Evolutionary conservation across 2,113 vertebrate genomes (phyloP), one percentile per base, ranked within the genome.

Genomic region (Chaetops frenatus): DNA sequence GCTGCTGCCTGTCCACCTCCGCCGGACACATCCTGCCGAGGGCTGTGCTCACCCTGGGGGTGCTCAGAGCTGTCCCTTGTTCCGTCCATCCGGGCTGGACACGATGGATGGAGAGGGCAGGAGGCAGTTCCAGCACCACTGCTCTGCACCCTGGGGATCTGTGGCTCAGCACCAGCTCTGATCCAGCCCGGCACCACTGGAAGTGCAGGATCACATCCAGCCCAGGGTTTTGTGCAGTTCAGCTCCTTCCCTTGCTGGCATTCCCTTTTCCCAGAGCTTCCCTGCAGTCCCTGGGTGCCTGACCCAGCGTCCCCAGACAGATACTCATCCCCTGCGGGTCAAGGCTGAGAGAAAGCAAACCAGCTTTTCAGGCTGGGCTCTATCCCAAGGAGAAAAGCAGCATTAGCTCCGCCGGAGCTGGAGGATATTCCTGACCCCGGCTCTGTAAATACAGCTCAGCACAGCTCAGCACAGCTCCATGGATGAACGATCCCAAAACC

Each of bases 11-110:
- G 79, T 7, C 83, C 78, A 25, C 6, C 81, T 33, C 78, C 1
- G 5, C 91, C 8, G 73, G 73, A 72, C 14, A 3, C 69, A 70
- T 92, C 81, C 88, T 74, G 79, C 50, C 51, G 3, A 4, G 66
- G 0, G 4, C 83, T 35, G 77, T 6, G 6, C 76, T 42, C 50
- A 7, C 20, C 64, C 33, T 0, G 2, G 42, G 5, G 7, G 3
- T 23, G 42, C 51, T 8, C 62, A 1, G 12, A 6, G 45, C 33
- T 20, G n/a, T 25, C 47, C 62, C 67, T 27, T 9, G 16, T 56
- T 61, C 45, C 42, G 35, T 45, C 73, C 6, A 1, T 11, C 69
- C 25, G 0, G 3, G 25, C n/a, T 5, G 45, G 38, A 8, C 45
- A 5, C 1, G 2, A 1, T 0, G 28, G 51, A 5, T 42, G 10